phyloP scores from a whole-genome alignment of 2,888 invertebrate genomes.

The Drosophila hamatofila region DNA sequence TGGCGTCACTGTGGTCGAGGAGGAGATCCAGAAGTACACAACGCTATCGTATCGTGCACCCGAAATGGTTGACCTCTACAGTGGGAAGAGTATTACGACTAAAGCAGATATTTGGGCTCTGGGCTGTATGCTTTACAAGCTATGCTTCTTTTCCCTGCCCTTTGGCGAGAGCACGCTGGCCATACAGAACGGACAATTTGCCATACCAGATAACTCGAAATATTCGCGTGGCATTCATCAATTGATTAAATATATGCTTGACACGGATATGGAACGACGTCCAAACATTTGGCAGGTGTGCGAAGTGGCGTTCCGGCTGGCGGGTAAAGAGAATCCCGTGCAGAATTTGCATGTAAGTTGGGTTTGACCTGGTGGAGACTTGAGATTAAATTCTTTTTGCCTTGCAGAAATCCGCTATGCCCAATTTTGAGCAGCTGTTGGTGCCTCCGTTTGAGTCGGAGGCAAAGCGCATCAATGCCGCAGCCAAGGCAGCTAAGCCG shows the following conservation, averaged over 20 bases:
- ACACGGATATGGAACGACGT: slow-evolving; percentile 92
- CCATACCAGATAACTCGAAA: slow-evolving; percentile 92
- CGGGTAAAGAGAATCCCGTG: slow-evolving; percentile 91
- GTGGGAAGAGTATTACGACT: slow-evolving; percentile 92
- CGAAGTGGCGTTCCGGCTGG: slow-evolving; percentile 89
- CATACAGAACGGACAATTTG: slow-evolving; percentile 95
- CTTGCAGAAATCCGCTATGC: slow-evolving; percentile 88
- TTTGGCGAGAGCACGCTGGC: slow-evolving; percentile 97
- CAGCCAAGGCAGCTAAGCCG: slow-evolving; percentile 81
- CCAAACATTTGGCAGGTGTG: slow-evolving; percentile 96
- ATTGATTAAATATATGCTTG: slow-evolving; percentile 93
- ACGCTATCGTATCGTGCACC: slow-evolving; percentile 95
- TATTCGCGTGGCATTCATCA: slow-evolving; percentile 90
- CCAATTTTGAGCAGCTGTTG: slow-evolving; percentile 88
- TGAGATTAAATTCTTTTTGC: not conserved
- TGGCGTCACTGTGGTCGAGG: slow-evolving; percentile 90
- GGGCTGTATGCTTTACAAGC: slow-evolving; percentile 94
- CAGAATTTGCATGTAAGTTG: slow-evolving; percentile 91
- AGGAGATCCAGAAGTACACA: slow-evolving; percentile 94
- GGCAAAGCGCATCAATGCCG: slow-evolving; percentile 86
- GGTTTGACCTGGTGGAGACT: not conserved
- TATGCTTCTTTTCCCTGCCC: slow-evolving; percentile 95
- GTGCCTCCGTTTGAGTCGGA: slow-evolving; percentile 90
- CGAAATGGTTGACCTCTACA: slow-evolving; percentile 97
- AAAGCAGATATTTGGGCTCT: slow-evolving; percentile 97